Conservation (phyloP, 92 coral and sea anemone species). For the Galaxea fascicularis region DNA sequence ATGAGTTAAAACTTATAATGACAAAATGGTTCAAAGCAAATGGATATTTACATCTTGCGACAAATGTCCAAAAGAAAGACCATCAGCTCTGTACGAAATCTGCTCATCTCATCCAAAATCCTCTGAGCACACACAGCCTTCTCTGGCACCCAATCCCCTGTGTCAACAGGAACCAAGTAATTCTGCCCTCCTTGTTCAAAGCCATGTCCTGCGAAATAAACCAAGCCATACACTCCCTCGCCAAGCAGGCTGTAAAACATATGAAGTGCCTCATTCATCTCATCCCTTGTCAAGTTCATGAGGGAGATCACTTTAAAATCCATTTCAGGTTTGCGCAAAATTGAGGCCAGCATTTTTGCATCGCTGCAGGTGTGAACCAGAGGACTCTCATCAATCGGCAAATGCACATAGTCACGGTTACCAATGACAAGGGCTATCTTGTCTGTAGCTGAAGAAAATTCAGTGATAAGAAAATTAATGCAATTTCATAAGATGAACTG, state of each 20-base stretch:
- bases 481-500: not conserved
- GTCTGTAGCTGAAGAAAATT: conserved; percentile 57
- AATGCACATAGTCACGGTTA: conserved; percentile 80
- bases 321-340: conserved; percentile 89
- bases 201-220: conserved; percentile 97
- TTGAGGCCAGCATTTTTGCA: conserved; percentile 83
- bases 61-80: conserved; percentile 94
- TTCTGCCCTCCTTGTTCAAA: conserved; percentile 94
- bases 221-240: conserved; percentile 82
- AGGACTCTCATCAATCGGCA: conserved; percentile 68
- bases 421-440: conserved; percentile 94
- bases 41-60: conserved; percentile 76
- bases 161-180: conserved; percentile 91
- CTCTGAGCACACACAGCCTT: conserved; percentile 89
- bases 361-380: conserved; percentile 89
- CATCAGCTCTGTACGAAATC: conserved; percentile 65
- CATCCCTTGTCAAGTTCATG: conserved; percentile 80
- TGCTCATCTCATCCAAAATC: conserved; percentile 78
- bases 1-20: no score
- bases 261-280: conserved; percentile 78
- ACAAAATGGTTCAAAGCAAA: not conserved
- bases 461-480: not conserved
- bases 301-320: conserved; percentile 94
- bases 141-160: conserved; percentile 90
- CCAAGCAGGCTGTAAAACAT: conserved; percentile 79